A percentile compares a stretch with the other conserved stretches of the same genome.
phyloP scores from a whole-genome alignment of 2,797 vertebrate species.

The Gymnothorax javanicus region DNA sequence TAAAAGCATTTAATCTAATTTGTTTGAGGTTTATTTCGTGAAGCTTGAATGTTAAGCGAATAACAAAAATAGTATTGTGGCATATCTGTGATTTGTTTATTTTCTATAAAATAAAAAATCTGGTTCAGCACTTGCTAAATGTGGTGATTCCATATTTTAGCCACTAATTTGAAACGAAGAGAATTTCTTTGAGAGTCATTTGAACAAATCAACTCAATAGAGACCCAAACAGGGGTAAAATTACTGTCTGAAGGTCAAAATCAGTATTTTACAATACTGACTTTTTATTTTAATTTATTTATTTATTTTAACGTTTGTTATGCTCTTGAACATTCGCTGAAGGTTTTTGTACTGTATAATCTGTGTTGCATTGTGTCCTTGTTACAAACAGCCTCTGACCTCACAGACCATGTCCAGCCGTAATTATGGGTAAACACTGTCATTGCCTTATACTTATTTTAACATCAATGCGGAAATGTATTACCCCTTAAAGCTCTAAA shows the following conservation, averaged over 20 bases:
- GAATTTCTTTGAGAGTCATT: background rate
- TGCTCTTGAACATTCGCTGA: background rate
- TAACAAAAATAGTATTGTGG: too few relatives aligned
- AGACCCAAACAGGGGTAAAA: background rate
- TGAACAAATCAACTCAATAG: background rate
- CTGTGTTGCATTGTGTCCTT: background rate
- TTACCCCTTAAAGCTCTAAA: background rate
- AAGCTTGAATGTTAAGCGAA: too few relatives aligned
- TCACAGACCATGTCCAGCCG: background rate
- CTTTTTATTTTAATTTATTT: background rate
- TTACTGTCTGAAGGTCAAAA: slow-evolving; percentile 4
- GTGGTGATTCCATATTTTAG: too few relatives aligned
- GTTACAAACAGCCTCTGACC: background rate
- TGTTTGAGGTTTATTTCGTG: too few relatives aligned
- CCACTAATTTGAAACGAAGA: background rate
- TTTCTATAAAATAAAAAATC: too few relatives aligned
- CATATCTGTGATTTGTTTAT: too few relatives aligned
- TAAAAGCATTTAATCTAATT: too few relatives aligned
- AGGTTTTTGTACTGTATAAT: background rate
- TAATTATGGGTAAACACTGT: background rate
- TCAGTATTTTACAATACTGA: background rate
- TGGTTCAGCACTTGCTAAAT: too few relatives aligned
- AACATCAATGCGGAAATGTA: background rate
- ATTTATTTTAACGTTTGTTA: background rate
- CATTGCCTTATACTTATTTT: background rate